Evolutionary conservation across 2,888 invertebrate genomes (phyloP), one percentile per base, ranked within the genome.

Genomic region (Graphium colonna): DNA sequence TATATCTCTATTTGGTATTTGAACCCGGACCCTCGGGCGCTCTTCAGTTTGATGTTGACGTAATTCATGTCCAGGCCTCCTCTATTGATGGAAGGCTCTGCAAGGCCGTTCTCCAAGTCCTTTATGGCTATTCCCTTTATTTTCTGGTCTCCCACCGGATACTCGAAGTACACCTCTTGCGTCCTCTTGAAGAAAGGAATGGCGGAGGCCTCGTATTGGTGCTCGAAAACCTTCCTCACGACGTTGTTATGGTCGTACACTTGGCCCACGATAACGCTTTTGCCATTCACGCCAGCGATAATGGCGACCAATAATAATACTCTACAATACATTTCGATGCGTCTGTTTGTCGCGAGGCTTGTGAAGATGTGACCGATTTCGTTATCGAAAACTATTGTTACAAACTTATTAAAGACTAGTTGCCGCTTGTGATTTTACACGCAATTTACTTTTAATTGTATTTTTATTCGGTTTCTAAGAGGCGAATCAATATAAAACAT

Each of bases 121-220:
- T 77, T 79, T 8, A 89, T 82, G 1, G 83, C 79, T 0, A 89
- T 81, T 0, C 88, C 89, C 59, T 87, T 88, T 2, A 89, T 87
- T 55, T 68, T 82, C 65, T 79, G 70, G 18, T 78, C 77, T 49
- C 69, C 74, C 8, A 62, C 39, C 16, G 76, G 73, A 48, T 82
- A 79, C 44, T 82, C 78, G 31, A 80, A 83, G 3, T 57, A 59
- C 0, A 84, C 56, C 12, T 75, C 78, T 16, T 83, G 67, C 12
- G 76, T 79, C 0, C 84, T 58, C 21, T 82, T 82, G 0, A 84
- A 13, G 0, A 85, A 52, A 0, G 80, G 83, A 12, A 87, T 71
- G 0, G 64, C 59, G 1, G 60, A 54, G 0, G 73, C 52, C 33
- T 79, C 76, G 0, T 79, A 58, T 0, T 51, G 58, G 17, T 74